Percentiles rank a stretch among this genome's conserved stretches.
These are phyloP conservation scores for Mesoligia furuncula DNA, from an alignment of 2,888 invertebrate species.

Conservation along the genomic window DNA sequence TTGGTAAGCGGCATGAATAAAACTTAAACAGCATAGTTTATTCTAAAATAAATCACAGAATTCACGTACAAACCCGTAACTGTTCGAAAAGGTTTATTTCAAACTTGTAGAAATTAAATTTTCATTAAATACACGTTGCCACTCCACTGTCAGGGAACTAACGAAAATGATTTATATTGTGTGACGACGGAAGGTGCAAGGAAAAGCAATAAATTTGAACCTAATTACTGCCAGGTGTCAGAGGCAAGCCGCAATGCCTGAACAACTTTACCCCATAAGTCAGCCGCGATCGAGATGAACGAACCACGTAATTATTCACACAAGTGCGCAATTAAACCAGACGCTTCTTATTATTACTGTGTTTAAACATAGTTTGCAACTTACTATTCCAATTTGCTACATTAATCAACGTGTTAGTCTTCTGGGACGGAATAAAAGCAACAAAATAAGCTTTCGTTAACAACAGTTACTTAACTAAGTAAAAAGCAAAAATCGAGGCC, in stretches of 20 bases:
- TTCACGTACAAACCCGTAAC: slow-evolving; percentile 48
- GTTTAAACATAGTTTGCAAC: slow-evolving; percentile 57
- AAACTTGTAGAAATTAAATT: slow-evolving; percentile 68
- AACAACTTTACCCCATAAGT: slow-evolving; percentile 85
- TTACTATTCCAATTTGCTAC: slow-evolving; percentile 50
- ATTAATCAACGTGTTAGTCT: slow-evolving; percentile 54
- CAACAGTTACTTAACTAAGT: slow-evolving; percentile 69
- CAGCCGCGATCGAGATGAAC: slow-evolving; percentile 81
- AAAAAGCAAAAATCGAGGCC: slow-evolving; percentile 72
- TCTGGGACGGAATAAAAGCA: slow-evolving; percentile 45
- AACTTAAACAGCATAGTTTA: slow-evolving; percentile 60
- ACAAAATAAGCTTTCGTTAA: slow-evolving; percentile 63
- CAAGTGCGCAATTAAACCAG: slow-evolving; percentile 65
- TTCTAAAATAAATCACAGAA: slow-evolving; percentile 60
- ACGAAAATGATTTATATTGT: slow-evolving; percentile 76
- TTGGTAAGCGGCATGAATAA: slow-evolving; percentile 61
- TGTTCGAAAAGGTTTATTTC: slow-evolving; percentile 62
- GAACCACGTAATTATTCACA: slow-evolving; percentile 72
- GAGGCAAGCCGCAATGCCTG: slow-evolving; percentile 80
- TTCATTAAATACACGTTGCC: slow-evolving; percentile 69
- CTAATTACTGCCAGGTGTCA: slow-evolving; percentile 88
- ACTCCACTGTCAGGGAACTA: slow-evolving; percentile 72
- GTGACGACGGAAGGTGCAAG: slow-evolving; percentile 78
- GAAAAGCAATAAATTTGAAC: slow-evolving; percentile 83
- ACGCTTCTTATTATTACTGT: slow-evolving; percentile 58